Percentiles rank a stretch among this genome's conserved stretches.
Conservation (phyloP, 2,888 invertebrate genomes). For the Falcaria lacertinaria region DNA sequence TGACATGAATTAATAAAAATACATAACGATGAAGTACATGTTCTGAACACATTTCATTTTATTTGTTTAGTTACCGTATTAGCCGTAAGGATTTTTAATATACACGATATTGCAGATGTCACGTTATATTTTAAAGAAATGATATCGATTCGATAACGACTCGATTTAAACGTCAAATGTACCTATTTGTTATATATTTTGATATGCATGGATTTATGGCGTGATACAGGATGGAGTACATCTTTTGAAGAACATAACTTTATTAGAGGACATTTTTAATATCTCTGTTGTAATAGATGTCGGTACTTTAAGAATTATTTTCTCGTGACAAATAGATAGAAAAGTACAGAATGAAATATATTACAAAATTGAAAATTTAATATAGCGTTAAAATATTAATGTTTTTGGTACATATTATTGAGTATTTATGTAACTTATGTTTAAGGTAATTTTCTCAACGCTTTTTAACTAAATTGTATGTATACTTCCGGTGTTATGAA, state of each 20-base stretch:
- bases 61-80: slow-evolving; percentile 45
- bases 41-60: slow-evolving; percentile 8
- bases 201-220: slow-evolving; percentile 70
- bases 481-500: slow-evolving; percentile 43
- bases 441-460: slow-evolving; percentile 32
- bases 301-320: slow-evolving; percentile 51
- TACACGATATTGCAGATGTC: slow-evolving; percentile 43
- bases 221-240: slow-evolving; percentile 39
- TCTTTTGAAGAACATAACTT: slow-evolving; percentile 44
- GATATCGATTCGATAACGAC: slow-evolving; percentile 51
- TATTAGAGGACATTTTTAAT: slow-evolving; percentile 36
- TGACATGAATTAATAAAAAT: neutral
- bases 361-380: slow-evolving; percentile 50
- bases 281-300: slow-evolving; percentile 55
- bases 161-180: slow-evolving; percentile 46
- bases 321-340: slow-evolving; percentile 47
- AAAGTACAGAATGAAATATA: slow-evolving; percentile 49
- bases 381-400: slow-evolving; percentile 56
- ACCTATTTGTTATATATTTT: slow-evolving; percentile 68
- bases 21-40: neutral
- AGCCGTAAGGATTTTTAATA: slow-evolving; percentile 46
- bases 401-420: slow-evolving; percentile 49
- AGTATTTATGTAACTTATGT: slow-evolving; percentile 23
- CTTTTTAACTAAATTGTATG: slow-evolving; percentile 47
- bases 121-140: slow-evolving; percentile 52